phyloP scores from a whole-genome alignment of 2,888 invertebrate genomes.

The Teleiodes luculella region DNA sequence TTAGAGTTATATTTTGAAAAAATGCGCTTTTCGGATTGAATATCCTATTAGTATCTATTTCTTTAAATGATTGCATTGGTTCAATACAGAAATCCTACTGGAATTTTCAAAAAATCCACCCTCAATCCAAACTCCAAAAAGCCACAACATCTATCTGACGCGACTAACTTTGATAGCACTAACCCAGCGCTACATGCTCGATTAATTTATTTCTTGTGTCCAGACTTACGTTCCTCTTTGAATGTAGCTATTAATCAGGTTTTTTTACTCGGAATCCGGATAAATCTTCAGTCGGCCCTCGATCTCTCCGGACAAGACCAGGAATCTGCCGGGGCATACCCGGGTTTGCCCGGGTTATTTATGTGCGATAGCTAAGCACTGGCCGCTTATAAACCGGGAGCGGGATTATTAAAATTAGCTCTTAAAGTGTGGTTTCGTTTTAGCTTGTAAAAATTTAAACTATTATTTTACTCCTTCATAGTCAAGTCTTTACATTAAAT shows the following conservation, averaged over 20 bases:
- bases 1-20: no score
- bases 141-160: no score
- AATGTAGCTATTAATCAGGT: constrained; percentile 65
- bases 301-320: constrained; percentile 23
- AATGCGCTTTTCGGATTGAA: no score
- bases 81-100: no score
- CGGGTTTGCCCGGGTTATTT: constrained; percentile 33
- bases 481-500: no score
- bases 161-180: no score
- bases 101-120: no score
- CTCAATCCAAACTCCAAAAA: no score
- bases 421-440: not conserved
- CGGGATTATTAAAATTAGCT: constrained; percentile 23
- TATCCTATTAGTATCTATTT: no score
- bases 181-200: constrained; percentile 21
- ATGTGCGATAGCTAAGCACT: constrained; percentile 30
- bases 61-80: no score
- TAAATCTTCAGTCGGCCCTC: constrained; percentile 46
- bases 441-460: no score
- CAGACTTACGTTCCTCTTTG: constrained; percentile 61
- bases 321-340: constrained; percentile 10
- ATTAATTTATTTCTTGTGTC: constrained; percentile 66
- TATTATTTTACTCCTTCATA: no score
- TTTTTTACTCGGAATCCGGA: constrained; percentile 45
- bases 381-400: constrained; percentile 19